Base-by-base conservation (phyloP, 92 coral and sea anemone species). In the Bergia sp. region DNA sequence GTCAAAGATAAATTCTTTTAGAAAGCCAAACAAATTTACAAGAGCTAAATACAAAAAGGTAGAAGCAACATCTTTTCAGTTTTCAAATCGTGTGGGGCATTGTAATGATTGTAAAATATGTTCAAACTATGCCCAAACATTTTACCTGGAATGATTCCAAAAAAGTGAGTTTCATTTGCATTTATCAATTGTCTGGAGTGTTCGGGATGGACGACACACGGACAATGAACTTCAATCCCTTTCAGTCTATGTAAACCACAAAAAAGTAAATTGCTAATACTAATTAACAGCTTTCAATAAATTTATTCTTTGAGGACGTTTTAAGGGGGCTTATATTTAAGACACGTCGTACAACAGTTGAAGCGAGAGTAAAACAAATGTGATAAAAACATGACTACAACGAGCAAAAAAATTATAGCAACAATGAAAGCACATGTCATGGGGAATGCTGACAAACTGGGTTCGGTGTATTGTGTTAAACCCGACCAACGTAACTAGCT, bases 71-170 rank as follows among this genome's bases (percentile, higher is more conserved):
- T 75, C 20, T 11, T 40, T 76, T 7, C 49, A 39, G 80, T 76
- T 76, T 74, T 76, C 80, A 40, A 42, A n/a, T 4, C 37, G 77
- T 73, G 44, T 76, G 50, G 53, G 47, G 53, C 80, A 76, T 38
- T 10, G 7, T 15, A 41, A 41, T 2, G 29, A 39, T 3, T 76
- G 80, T 16, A 41, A 76, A 20, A 76, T 72, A 20, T 61, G 29
- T 61, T 12, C 29, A 16, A 61, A 16, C 69, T 61, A 3, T 61
- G 69, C 69, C 29, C n/a, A 16, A 18, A 61, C 2, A 18, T 16
- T 10, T 18, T 11, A 38, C 78, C 80, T 76, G 80, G 80, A 76
- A 76, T 10, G 50, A 76, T 40, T 76, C 80, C 80, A 76, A 41
- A 76, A 61, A 16, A 3, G 50, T 1, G 47, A 42, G 45, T 20